Evolutionary conservation across 2,113 vertebrate species (phyloP), one percentile per base, ranked within the genome.

Genomic region (Triplophysa dalaica): DNA sequence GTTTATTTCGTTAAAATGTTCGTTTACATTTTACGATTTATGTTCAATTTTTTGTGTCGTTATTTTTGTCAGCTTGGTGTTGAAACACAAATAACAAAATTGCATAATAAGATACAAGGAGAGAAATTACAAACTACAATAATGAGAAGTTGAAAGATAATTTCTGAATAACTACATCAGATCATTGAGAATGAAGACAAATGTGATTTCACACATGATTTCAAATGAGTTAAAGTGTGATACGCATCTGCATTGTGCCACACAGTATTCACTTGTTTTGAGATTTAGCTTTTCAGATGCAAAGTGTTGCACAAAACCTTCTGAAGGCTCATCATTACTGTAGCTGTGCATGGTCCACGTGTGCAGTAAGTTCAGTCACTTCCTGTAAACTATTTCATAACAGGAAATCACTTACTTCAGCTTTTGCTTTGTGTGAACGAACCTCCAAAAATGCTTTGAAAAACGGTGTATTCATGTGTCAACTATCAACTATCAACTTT

Each of bases 331-430:
- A 38, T 67, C 26, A 24, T 41, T 54, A 22, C 33, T 0, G 33
- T 7, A 7, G 38, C 68, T 63, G 16, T 54, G 54, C 52, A 63
- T 11, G 22, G 64, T 63, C 65, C 79, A 82, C 85, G 85, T 88
- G 87, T 89, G 87, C 88, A 86, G 86, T 89, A 87, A 80, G 85
- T 74, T 74, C 12, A 43, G 41, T 14, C 43, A 68, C 81, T 81
- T 83, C 84, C 82, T 85, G 81, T 48, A 72, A 43, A 79, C 65
- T 74, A 81, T 87, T 83, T 65, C 83, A 87, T 74, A 85, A 91
- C 87, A 92, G 92, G 91, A 93, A 92, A 86, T 77, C 61, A 22
- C 33, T 7, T 54, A 11, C 76, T 19, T 61, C 64, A 52, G 50
- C 52, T 16, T 52, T 16, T 14, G 1, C 13, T 52, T 1, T 52